Base-by-base conservation (phyloP, 2,113 vertebrate genomes). In the Tachuris rubrigastra region DNA sequence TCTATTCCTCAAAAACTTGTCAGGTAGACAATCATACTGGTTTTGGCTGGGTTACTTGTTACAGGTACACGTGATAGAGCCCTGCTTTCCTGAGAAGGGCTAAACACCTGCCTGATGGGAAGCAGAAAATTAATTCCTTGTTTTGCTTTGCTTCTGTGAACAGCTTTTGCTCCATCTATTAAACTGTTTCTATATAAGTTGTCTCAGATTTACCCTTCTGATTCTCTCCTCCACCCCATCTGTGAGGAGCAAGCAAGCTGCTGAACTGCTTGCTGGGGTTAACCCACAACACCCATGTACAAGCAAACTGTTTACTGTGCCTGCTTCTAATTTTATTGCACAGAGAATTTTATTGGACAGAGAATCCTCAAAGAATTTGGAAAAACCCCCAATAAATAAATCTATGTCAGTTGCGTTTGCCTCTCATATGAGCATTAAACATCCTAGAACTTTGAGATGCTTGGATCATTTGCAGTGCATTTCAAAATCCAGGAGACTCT, bases 401-500 rank as follows among this genome's bases (percentile, higher is more conserved):
- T 20, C 41, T 58, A 8, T 10, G 15, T 16, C 46, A 75, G 21
- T 56, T 37, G 23, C 2, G 50, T 91, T 84, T 81, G 37, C 37
- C 30, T 66, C 59, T 56, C 31, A 5, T 35, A 25, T 5, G 8
- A 83, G 35, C n/a, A 86, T 56, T 59, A 74, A 80, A 81, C 9
- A 30, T 5, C 10, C 27, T 37, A 49, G 41, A 84, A 84, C n/a
- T 74, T 81, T 21, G 62, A 81, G 41, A 58, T 35, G 17, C 25
- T 62, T 33, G 42, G 60, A 89, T 42, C 3, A 20, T 82, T 76
- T 69, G 22, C 21, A 76, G 27, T 22, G 24, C 35, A 92, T 44
- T 72, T 91, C 23, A 93, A 95, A 63, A 56, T 35, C n/a, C 46
- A 66, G 27, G 46, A 80, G 76, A 84, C 28, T 66, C 53, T 35